A percentile compares a stretch with the other conserved stretches of the same genome.
These are phyloP conservation scores for Aulostomus chinensis DNA, from an alignment of 2,797 vertebrate species.

Conservation along the genomic window DNA sequence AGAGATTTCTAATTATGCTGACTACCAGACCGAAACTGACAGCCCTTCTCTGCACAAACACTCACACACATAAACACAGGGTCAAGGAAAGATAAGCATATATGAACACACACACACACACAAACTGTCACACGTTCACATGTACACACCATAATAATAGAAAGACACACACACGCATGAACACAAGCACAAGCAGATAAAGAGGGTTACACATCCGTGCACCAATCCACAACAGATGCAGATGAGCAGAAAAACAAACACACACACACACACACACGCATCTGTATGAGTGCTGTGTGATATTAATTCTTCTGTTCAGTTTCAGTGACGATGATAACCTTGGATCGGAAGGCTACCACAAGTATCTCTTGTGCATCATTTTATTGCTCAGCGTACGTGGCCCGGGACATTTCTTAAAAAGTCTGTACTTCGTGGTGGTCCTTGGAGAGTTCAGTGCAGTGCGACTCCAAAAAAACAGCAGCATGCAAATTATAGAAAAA, in stretches of 20 bases:
- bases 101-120: not conserved
- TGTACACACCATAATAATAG: not conserved
- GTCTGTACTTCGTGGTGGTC: too few species aligned
- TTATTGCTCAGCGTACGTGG: too few species aligned
- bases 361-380: too few species aligned
- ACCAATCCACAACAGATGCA: slow-evolving; percentile 7
- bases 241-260: not conserved
- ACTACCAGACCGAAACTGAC: slow-evolving; percentile 76
- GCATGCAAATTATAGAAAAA: too few species aligned
- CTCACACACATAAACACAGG: slow-evolving; percentile 3
- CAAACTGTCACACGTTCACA: not conserved
- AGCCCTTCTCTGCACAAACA: slow-evolving; percentile 38
- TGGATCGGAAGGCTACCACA: too few species aligned
- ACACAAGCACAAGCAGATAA: slow-evolving; percentile 6
- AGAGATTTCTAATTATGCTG: slow-evolving; percentile 76
- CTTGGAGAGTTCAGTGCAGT: too few species aligned
- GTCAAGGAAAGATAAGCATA: slow-evolving; percentile 2
- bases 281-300: too few species aligned
- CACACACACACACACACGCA: slow-evolving; percentile 1
- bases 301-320: too few species aligned
- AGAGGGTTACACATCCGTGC: not conserved
- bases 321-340: too few species aligned
- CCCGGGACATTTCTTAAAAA: too few species aligned
- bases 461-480: too few species aligned
- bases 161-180: slow-evolving; percentile 2